A percentile compares a stretch with the other conserved stretches of the same genome.
These are phyloP conservation scores for Sesamia inferens DNA, from an alignment of 2,888 invertebrate genomes.

Conservation along the genomic window DNA sequence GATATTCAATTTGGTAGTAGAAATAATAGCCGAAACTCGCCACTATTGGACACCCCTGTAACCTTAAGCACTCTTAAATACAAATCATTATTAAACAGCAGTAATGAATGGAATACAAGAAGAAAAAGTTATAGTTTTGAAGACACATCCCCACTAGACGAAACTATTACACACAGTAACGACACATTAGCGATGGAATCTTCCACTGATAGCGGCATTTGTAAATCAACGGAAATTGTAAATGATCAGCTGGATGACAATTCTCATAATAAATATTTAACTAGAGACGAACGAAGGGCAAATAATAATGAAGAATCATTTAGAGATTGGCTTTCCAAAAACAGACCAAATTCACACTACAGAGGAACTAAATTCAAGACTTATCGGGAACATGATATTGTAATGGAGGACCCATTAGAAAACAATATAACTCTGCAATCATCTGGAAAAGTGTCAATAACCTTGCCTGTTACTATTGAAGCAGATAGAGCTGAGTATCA, in stretches of 20 bases:
- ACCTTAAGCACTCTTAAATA: conserved; percentile 84
- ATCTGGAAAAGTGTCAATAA: conserved; percentile 83
- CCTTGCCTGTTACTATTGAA: conserved; percentile 80
- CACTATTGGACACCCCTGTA: conserved; percentile 80
- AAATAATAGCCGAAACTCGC: conserved; percentile 76
- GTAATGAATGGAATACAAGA: conserved; percentile 92
- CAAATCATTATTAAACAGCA: conserved; percentile 83
- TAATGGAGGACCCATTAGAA: conserved; percentile 74
- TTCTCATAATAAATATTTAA: conserved; percentile 62
- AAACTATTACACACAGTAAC: conserved; percentile 78
- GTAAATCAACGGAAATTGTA: conserved; percentile 92
- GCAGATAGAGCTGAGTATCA: conserved; percentile 71
- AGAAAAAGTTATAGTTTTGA: conserved; percentile 94
- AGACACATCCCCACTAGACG: conserved; percentile 81
- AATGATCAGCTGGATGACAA: conserved; percentile 77
- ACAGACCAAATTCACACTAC: conserved; percentile 75
- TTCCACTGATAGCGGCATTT: conserved; percentile 94
- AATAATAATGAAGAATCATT: conserved; percentile 79
- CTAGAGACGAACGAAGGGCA: conserved; percentile 69
- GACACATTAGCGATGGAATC: conserved; percentile 91
- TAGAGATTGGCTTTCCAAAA: conserved; percentile 85
- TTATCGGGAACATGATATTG: conserved; percentile 73
- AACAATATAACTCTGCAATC: conserved; percentile 82
- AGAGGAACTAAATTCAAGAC: conserved; percentile 74
- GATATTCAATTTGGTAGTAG: conserved; percentile 75